Base-by-base conservation (phyloP, 2,888 invertebrate species). In the Ichneumon xanthorius region DNA sequence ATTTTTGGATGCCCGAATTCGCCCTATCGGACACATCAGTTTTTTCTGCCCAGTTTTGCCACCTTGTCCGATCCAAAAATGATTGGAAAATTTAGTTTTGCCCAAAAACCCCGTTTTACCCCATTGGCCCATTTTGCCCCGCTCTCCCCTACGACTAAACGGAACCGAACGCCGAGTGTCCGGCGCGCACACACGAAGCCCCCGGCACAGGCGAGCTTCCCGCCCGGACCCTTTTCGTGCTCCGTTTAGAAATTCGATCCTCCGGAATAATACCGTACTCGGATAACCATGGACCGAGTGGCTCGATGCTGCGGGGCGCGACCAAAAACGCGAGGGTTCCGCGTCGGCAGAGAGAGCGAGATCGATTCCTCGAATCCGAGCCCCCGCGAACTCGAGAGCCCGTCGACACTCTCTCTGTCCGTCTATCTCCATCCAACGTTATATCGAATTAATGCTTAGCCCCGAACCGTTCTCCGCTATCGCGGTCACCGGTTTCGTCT, bases 171-270 rank as follows among this genome's bases (percentile, higher is more conserved):
- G 53, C 0, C n/a, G 53, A 53, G 53, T 53, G 6, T 19, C 53
- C n/a, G 19, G 19, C n/a, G n/a, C n/a, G n/a, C 53, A 53, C 16
- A 7, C n/a, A 16, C 19, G 53, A 40, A 11, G 40, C 9, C 40
- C 40, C 26, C 14, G 26, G 19, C 19, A 14, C 58, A 26, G 0
- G 40, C 48, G 53, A 14, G 53, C 5, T 37, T 65, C 22, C 50
- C 26, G 65, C 22, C 68, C 48, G 45, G 19, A 63, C 48, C 75
- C 71, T 79, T 77, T 78, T 79, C 78, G 85, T 67, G 73, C 71
- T 78, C 85, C 83, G 82, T 71, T 90, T 84, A 82, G 89, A 88
- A 88, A 90, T 88, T 87, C 87, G 90, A 90, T 89, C 87, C 86
- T 26, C 53, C 50, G 73, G 81, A 80, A 89, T 88, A 89, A 88